Evolutionary conservation across 1,140 invertebrate genomes (phyloP), one percentile per base, ranked within the genome.

Genomic region (Dendroctonus ponderosae): DNA sequence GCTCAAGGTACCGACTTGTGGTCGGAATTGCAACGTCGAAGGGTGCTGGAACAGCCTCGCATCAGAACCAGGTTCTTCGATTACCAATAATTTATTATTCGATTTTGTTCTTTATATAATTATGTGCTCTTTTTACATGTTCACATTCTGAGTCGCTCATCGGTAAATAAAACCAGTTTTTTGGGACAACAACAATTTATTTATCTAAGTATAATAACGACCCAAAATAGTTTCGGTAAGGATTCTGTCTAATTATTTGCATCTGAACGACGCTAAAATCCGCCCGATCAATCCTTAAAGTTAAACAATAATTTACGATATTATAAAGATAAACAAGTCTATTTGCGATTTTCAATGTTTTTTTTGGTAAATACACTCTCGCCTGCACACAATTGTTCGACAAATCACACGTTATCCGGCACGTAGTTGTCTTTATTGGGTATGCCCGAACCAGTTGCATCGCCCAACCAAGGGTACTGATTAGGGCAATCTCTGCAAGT

Each of bases 401-500:
- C 1, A 46, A 9, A 46, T 65, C 53, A 68, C 44, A 76, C 75
- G 74, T 84, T 90, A 76, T 91, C 89, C 59, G 89, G 89, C 76
- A 89, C 87, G 72, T 93, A 94, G 77, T 90, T 91, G 71, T 93
- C 91, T 67, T 84, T 88, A 48, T 88, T 87, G 46, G 85, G 82
- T 62, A 90, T 85, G 5, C 91, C 91, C 53, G 89, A 89, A 67
- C 93, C 93, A 75, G 87, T 89, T 2, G 91, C 88, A 78, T 95
- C 92, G 42, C 91, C 91, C 9, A 92, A 76, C 92, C 91, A 94
- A 5, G 91, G 91, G 79, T 92, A 93, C 78, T 89, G 89, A 65
- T 89, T 90, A 38, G 93, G 93, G 77, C 93, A 96, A 66, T 92
- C 89, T 53, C 80, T 84, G 77, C 93, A 96, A 3, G 93, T 93